Evolutionary conservation across 1,140 invertebrate species (phyloP).

Genomic region (Nasonia longicornis): DNA sequence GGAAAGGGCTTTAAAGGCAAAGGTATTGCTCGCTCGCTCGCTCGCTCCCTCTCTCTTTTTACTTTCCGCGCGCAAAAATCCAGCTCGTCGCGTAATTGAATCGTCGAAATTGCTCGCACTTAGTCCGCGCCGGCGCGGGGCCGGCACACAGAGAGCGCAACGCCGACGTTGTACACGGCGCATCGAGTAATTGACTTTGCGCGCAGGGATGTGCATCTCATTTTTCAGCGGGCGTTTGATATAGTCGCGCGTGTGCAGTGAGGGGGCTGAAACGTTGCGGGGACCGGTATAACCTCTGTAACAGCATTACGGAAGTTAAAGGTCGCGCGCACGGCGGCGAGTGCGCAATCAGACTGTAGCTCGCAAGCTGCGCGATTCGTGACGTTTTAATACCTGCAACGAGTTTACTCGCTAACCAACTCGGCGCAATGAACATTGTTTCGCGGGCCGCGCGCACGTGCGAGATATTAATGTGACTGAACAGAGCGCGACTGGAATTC

Average conservation of each 20-base stretch:
- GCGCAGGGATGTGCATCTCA: too few relatives aligned
- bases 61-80: background rate
- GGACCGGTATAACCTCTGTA: background rate
- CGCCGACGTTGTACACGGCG: background rate
- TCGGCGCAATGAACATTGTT: background rate
- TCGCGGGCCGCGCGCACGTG: background rate
- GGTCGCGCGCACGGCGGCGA: too few relatives aligned
- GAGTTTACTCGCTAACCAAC: background rate
- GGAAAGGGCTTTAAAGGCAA: background rate
- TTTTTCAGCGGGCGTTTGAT: too few relatives aligned
- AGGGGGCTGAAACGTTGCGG: too few relatives aligned
- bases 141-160: too few relatives aligned
- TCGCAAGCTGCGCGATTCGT: background rate
- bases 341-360: background rate
- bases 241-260: too few relatives aligned
- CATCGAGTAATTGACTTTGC: background rate
- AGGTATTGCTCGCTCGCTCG: background rate
- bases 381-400: background rate
- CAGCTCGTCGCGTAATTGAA: background rate
- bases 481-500: background rate
- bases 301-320: background rate
- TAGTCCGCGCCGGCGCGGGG: background rate
- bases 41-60: background rate
- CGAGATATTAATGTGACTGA: background rate
- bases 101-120: background rate